Evolutionary conservation across 2,888 invertebrate genomes (phyloP).

Genomic region (Drosophila austrosaltans): DNA sequence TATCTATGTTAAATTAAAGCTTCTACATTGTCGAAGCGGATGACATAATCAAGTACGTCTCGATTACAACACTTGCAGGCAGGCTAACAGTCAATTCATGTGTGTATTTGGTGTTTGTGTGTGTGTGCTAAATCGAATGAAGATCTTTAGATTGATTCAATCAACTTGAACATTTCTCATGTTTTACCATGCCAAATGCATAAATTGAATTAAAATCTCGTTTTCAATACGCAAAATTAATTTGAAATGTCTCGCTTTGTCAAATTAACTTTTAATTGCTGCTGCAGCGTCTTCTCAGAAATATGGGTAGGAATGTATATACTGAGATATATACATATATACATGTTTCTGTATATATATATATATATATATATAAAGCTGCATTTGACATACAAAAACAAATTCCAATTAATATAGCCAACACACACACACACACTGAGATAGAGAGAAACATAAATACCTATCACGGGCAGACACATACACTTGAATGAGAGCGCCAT

Average conservation of each 20-base stretch:
- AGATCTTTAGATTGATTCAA: constrained; percentile 10
- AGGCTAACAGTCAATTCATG: background rate
- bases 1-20: no score
- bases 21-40: no score
- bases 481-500: constrained; percentile 34
- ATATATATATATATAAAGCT: background rate
- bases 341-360: background rate
- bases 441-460: constrained; percentile 14
- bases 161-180: constrained; percentile 31
- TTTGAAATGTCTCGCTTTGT: constrained; percentile 72
- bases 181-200: constrained; percentile 42
- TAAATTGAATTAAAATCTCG: constrained; percentile 72
- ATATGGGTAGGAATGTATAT: background rate
- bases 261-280: constrained; percentile 76
- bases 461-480: constrained; percentile 34
- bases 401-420: constrained; percentile 58
- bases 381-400: constrained; percentile 62
- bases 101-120: background rate
- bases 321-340: constrained; percentile 1
- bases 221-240: constrained; percentile 67
- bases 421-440: constrained; percentile 40
- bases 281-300: constrained; percentile 37
- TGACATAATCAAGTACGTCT: constrained; percentile 1
- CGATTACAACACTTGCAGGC: background rate
- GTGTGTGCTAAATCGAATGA: background rate